Conservation (phyloP, 2,113 vertebrate genomes). For the Microtus pennsylvanicus region DNA sequence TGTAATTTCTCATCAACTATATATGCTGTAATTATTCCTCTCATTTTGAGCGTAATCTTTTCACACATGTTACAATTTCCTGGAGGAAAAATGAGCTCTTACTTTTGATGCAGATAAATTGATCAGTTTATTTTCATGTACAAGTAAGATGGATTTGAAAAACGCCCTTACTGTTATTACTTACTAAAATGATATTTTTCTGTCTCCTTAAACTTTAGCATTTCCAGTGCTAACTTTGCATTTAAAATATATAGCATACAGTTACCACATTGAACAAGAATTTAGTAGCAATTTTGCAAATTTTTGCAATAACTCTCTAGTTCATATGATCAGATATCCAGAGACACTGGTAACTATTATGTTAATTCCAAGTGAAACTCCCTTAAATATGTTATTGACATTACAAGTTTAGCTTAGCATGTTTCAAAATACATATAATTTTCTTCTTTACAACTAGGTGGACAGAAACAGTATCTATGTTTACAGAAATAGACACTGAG, state of each 20-base stretch:
- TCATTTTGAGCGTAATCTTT: not conserved
- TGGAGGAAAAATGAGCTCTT: not conserved
- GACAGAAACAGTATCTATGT: not conserved
- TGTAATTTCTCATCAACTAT: not conserved
- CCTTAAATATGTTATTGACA: not conserved
- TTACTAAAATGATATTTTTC: not conserved
- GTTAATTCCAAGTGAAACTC: not conserved
- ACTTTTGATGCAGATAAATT: not conserved
- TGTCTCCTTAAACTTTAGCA: not conserved
- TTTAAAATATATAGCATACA: not conserved
- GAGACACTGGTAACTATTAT: not conserved
- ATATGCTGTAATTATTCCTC: not conserved
- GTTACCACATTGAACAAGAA: not conserved
- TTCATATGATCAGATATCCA: not conserved
- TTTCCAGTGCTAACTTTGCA: not conserved
- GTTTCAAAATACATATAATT: not conserved
- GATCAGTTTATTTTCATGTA: not conserved
- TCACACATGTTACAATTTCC: not conserved
- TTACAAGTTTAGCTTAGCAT: not conserved
- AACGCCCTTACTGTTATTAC: not conserved
- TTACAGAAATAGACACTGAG: not conserved
- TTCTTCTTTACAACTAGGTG: not conserved
- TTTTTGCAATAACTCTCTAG: not conserved
- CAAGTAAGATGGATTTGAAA: not conserved
- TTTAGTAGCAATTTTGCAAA: not conserved